Percentiles rank a stretch among this genome's conserved stretches.
phyloP scores from a whole-genome alignment of 1,140 invertebrate genomes.

The Gyrodactylus bullatarudis region DNA sequence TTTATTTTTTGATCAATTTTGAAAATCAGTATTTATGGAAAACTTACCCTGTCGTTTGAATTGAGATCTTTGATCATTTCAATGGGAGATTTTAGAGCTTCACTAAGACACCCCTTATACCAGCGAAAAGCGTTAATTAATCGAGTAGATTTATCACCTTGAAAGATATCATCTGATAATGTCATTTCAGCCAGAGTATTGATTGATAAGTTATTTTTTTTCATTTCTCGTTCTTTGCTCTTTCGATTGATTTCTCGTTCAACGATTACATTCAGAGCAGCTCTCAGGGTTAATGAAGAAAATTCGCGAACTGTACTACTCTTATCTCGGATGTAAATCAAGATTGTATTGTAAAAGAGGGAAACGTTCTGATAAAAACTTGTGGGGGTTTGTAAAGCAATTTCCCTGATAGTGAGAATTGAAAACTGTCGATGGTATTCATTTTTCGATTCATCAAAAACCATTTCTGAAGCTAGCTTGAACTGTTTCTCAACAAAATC shows the following conservation, averaged over 20 bases:
- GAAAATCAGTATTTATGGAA: not conserved
- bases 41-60: not conserved
- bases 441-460: not conserved
- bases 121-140: not conserved
- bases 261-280: not conserved
- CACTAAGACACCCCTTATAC: not conserved
- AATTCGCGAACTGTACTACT: not conserved
- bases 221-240: not conserved
- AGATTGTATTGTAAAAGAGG: not conserved
- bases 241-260: not conserved
- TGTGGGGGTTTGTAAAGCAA: not conserved
- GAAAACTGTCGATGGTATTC: not conserved
- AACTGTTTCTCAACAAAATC: not conserved
- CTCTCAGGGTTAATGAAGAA: not conserved
- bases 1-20: not conserved
- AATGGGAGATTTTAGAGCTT: not conserved
- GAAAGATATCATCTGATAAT: not conserved
- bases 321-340: not conserved
- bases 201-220: not conserved
- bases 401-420: not conserved
- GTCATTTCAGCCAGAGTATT: not conserved
- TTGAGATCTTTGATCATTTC: not conserved
- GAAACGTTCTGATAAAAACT: not conserved
- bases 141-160: not conserved
- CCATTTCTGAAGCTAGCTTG: not conserved